Percentiles rank a stretch among this genome's conserved stretches.
These are phyloP conservation scores for Cryptus armator DNA, from an alignment of 2,888 invertebrate species.

Conservation along the genomic window DNA sequence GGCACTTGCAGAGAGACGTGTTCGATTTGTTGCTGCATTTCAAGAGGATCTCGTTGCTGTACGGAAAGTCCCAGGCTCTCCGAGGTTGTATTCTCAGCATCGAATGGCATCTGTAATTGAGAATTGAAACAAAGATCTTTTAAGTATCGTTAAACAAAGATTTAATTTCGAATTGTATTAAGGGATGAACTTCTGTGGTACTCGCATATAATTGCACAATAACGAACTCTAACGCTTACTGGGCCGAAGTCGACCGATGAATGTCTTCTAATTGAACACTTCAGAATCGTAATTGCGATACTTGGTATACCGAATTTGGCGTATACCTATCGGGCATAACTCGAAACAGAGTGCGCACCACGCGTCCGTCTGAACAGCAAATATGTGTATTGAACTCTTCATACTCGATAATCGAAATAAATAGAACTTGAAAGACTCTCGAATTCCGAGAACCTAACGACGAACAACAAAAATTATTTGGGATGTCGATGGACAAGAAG, in stretches of 20 bases:
- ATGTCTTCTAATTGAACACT: constrained; percentile 29
- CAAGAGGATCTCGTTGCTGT: constrained; percentile 69
- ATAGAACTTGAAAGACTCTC: constrained; percentile 67
- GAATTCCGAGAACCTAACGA: constrained; percentile 62
- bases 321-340: neutral
- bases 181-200: neutral
- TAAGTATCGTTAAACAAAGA: neutral
- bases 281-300: neutral
- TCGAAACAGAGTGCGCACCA: constrained; percentile 21
- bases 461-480: constrained; percentile 70
- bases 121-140: constrained; percentile 34
- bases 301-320: neutral
- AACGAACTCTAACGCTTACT: constrained; percentile 20
- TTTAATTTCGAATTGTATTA: too few relatives aligned
- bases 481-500: constrained; percentile 53
- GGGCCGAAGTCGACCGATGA: constrained; percentile 24
- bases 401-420: constrained; percentile 63
- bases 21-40: constrained; percentile 64
- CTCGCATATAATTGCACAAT: constrained; percentile 12
- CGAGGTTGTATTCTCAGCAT: constrained; percentile 73
- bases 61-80: constrained; percentile 71
- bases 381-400: neutral
- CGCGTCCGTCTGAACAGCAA: neutral
- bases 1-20: constrained; percentile 66
- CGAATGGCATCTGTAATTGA: constrained; percentile 75